Conservation (phyloP, 2,113 vertebrate species). For the Willisornis vidua region DNA sequence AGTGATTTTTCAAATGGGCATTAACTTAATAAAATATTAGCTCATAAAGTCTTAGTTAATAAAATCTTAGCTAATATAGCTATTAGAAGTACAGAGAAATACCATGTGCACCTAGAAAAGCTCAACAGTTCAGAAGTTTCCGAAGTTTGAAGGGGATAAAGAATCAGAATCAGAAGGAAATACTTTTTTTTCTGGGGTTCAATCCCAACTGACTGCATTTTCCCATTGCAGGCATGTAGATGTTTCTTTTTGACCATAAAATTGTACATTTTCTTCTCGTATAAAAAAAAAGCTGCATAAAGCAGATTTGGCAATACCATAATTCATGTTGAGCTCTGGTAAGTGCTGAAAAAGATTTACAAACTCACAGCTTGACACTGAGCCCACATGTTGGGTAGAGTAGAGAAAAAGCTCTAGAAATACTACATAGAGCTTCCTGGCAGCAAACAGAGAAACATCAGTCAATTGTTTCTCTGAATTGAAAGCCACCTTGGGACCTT, state of each 20-base stretch:
- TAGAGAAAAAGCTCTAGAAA: constrained; percentile 72
- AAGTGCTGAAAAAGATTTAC: constrained; percentile 77
- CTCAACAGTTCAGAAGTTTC: constrained; percentile 25
- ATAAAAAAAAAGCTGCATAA: constrained; percentile 49
- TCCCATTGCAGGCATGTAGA: constrained; percentile 7
- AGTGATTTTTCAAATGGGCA: constrained; percentile 23
- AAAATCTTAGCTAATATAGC: neutral
- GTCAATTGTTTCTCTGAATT: constrained; percentile 73
- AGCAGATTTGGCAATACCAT: constrained; percentile 66
- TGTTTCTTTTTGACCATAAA: constrained; percentile 62
- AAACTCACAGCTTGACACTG: constrained; percentile 74
- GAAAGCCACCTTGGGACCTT: constrained; percentile 67
- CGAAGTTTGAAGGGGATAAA: constrained; percentile 36
- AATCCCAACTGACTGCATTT: constrained; percentile 42
- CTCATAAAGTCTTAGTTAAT: constrained; percentile 3
- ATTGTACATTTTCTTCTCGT: constrained; percentile 53
- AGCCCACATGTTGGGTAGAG: constrained; percentile 71
- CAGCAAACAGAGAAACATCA: constrained; percentile 69
- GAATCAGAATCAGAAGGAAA: neutral
- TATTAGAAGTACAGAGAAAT: constrained; percentile 36
- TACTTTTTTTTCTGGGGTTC: neutral
- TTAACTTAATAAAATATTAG: constrained; percentile 36
- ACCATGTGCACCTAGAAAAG: neutral
- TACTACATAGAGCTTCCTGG: constrained; percentile 64
- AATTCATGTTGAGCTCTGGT: constrained; percentile 73